Conservation (phyloP, 1,140 invertebrate species). For the Cotesia chilonis region DNA sequence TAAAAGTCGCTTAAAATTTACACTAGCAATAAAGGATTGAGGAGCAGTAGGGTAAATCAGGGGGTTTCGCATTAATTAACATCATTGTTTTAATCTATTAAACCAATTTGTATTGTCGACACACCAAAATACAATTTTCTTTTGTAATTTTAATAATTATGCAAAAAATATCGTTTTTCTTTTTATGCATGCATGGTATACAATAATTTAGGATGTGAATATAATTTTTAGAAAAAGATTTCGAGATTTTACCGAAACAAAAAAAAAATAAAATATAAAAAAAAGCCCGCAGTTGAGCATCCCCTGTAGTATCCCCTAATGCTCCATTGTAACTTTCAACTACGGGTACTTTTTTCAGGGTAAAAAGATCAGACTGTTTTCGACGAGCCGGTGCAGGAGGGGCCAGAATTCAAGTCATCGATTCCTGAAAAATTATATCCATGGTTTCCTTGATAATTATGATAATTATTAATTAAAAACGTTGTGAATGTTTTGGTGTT, state of each 20-base stretch:
- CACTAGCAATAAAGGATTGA: conserved; percentile 40
- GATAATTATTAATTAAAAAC: conserved; percentile 16
- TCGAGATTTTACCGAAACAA: not conserved
- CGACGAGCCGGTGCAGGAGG: conserved; percentile 34
- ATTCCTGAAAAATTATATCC: conserved; percentile 36
- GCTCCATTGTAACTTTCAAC: conserved; percentile 25
- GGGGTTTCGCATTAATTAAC: conserved; percentile 57
- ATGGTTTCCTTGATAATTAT: conserved; percentile 18
- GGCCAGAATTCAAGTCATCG: conserved; percentile 23
- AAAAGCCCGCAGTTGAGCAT: conserved; percentile 10
- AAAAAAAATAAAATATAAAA: not conserved
- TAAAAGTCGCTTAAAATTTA: not conserved
- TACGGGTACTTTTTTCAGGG: conserved; percentile 16
- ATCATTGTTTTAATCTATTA: conserved; percentile 44
- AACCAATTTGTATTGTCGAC: conserved; percentile 58
- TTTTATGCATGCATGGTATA: not conserved
- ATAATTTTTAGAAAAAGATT: conserved; percentile 3
- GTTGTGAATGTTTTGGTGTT: conserved; percentile 18
- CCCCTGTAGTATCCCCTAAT: conserved; percentile 31
- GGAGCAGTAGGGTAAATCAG: conserved; percentile 48
- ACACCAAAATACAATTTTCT: conserved; percentile 53
- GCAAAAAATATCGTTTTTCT: conserved; percentile 25
- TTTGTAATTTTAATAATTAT: conserved; percentile 17
- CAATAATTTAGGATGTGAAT: not conserved
- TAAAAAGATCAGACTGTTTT: conserved; percentile 16